phyloP scores from a whole-genome alignment of 2,113 vertebrate species.

The Ageneiosus marmoratus region DNA sequence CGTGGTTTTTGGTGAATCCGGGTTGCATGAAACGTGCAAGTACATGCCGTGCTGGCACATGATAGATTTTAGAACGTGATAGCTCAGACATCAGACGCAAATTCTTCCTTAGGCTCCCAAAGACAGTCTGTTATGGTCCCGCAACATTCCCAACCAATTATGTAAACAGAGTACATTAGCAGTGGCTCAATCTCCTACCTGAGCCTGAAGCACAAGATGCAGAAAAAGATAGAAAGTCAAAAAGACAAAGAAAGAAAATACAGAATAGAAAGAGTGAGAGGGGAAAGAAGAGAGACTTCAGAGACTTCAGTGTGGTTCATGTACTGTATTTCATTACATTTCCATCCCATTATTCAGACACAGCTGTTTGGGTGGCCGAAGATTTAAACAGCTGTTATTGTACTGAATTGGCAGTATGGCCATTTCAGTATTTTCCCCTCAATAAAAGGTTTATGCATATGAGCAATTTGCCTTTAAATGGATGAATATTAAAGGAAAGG shows the following conservation, averaged over 20 bases:
- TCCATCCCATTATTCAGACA: slow-evolving; percentile 19
- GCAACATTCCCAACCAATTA: slow-evolving; percentile 32
- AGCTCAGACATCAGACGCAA: slow-evolving; percentile 47
- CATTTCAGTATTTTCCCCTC: slow-evolving; percentile 11
- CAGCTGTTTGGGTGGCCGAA: slow-evolving; percentile 39
- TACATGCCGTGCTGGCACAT: slow-evolving; percentile 22
- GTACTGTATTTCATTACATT: slow-evolving; percentile 39
- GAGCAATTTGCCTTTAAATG: slow-evolving; percentile 30
- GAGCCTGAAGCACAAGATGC: slow-evolving; percentile 3
- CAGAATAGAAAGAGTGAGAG: slow-evolving; percentile 11
- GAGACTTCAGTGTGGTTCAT: slow-evolving; percentile 21
- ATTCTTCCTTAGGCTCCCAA: slow-evolving; percentile 51
- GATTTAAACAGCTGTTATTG: slow-evolving; percentile 32
- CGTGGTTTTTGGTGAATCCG: slow-evolving; percentile 12
- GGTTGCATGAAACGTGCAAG: slow-evolving; percentile 4
- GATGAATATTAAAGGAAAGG: slow-evolving; percentile 3
- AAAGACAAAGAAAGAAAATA: slow-evolving; percentile 7
- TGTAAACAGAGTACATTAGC: slow-evolving; percentile 25
- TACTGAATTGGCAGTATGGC: slow-evolving; percentile 19
- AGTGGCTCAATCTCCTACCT: slow-evolving; percentile 42
- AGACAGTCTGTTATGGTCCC: not conserved
- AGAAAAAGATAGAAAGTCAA: not conserved
- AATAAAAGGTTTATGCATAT: slow-evolving; percentile 32
- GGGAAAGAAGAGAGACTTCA: slow-evolving; percentile 25
- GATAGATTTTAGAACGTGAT: slow-evolving; percentile 20